These are phyloP conservation scores for Heliconius aoede DNA, from an alignment of 2,888 invertebrate species.

Conservation along the genomic window DNA sequence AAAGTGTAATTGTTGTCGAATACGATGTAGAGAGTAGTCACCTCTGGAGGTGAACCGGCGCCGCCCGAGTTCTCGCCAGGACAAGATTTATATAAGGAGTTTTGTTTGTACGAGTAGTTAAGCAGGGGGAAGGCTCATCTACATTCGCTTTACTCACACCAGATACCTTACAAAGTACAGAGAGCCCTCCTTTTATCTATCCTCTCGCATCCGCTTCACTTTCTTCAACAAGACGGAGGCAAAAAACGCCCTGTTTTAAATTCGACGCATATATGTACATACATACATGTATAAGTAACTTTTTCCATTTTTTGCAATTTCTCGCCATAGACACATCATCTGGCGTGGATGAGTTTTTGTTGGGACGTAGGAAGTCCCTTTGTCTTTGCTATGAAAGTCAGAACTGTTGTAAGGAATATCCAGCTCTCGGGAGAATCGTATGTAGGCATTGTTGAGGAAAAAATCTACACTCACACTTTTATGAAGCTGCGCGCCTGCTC, in stretches of 20 bases:
- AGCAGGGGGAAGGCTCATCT: slow-evolving; percentile 74
- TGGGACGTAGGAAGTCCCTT: slow-evolving; percentile 79
- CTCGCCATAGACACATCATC: slow-evolving; percentile 83
- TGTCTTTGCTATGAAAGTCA: slow-evolving; percentile 80
- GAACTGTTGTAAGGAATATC: slow-evolving; percentile 80
- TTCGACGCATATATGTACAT: slow-evolving; percentile 64
- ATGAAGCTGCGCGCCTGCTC: slow-evolving; percentile 56
- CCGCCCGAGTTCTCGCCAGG: slow-evolving; percentile 70
- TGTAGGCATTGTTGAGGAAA: slow-evolving; percentile 75
- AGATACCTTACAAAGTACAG: slow-evolving; percentile 75
- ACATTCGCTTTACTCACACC: slow-evolving; percentile 74
- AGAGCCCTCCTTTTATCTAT: slow-evolving; percentile 75
- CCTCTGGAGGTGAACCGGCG: slow-evolving; percentile 71
- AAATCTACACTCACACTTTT: slow-evolving; percentile 75
- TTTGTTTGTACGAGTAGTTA: slow-evolving; percentile 82
- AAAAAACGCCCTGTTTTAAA: slow-evolving; percentile 77
- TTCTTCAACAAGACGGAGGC: slow-evolving; percentile 70
- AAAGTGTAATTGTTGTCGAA: slow-evolving; percentile 62
- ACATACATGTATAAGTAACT: slow-evolving; percentile 58
- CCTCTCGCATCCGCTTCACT: slow-evolving; percentile 74
- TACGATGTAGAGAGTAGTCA: slow-evolving; percentile 66
- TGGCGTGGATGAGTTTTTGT: slow-evolving; percentile 82
- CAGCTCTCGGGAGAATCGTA: slow-evolving; percentile 63
- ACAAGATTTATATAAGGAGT: slow-evolving; percentile 83
- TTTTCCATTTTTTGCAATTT: slow-evolving; percentile 75